phyloP scores from a whole-genome alignment of 2,113 vertebrate genomes.

The Eurypyga helias region DNA sequence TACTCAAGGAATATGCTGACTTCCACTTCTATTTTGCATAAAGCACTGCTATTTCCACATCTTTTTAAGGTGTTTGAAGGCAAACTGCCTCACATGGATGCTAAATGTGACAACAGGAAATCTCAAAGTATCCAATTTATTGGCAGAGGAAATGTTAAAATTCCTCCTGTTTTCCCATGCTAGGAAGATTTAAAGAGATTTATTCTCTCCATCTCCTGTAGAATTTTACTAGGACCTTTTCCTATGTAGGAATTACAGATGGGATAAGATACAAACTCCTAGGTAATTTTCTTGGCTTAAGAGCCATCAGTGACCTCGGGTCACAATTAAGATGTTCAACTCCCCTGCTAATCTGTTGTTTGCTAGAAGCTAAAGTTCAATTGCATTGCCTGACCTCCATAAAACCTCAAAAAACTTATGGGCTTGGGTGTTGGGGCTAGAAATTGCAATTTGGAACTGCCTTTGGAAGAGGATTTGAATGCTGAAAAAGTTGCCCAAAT shows the following conservation, averaged over 20 bases:
- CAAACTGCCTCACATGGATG: not conserved
- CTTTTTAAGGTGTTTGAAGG: not conserved
- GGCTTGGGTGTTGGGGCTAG: not conserved
- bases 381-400: too few species aligned
- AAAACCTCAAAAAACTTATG: not conserved
- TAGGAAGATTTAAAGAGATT: not conserved
- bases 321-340: not conserved
- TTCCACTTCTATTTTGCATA: not conserved
- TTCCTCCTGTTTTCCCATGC: not conserved
- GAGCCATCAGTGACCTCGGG: rapidly evolving
- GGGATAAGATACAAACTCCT: too few species aligned
- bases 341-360: not conserved
- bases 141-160: not conserved
- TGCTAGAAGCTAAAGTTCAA: not conserved
- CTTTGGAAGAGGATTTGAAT: not conserved
- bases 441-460: not conserved
- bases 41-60: not conserved
- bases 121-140: not conserved
- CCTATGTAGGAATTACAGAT: not conserved
- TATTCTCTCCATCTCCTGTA: not conserved
- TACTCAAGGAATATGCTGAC: not conserved
- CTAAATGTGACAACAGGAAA: rapidly evolving
- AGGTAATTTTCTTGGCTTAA: not conserved
- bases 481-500: not conserved
- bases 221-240: not conserved